phyloP scores from a whole-genome alignment of 2,888 invertebrate genomes.

The Drosophila meridionalis region DNA sequence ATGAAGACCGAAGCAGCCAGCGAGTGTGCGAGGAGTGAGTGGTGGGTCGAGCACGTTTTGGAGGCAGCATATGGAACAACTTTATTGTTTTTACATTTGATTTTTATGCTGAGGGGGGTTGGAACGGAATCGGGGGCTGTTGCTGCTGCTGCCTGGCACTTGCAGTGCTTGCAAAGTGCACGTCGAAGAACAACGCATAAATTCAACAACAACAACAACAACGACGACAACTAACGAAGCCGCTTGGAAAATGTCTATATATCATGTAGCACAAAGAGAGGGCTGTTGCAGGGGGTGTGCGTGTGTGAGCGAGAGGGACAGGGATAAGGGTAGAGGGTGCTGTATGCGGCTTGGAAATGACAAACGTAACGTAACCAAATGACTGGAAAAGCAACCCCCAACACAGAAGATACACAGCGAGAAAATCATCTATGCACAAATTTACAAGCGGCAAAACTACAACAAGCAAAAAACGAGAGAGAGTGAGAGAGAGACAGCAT shows the following conservation, averaged over 20 bases:
- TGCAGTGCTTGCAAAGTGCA: conserved; percentile 68
- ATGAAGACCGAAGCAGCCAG: conserved; percentile 10
- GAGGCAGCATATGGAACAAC: conserved; percentile 68
- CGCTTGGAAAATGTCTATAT: conserved; percentile 76
- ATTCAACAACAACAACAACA: conserved; percentile 36
- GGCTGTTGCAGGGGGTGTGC: neutral
- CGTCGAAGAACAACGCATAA: conserved; percentile 65
- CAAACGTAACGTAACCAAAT: conserved; percentile 30
- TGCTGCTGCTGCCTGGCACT: conserved; percentile 45
- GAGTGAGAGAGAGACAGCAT: neutral
- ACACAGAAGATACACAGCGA: conserved; percentile 62
- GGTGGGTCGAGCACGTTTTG: conserved; percentile 15
- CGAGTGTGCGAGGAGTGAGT: neutral
- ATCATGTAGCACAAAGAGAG: conserved; percentile 49
- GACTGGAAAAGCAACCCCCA: conserved; percentile 53
- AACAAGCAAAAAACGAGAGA: neutral
- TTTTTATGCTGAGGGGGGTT: conserved; percentile 38
- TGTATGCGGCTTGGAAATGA: conserved; percentile 47
- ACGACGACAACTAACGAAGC: conserved; percentile 37
- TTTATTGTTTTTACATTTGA: conserved; percentile 79
- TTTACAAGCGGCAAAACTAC: conserved; percentile 40
- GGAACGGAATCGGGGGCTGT: neutral
- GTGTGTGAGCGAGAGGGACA: neutral
- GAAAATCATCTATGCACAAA: conserved; percentile 54
- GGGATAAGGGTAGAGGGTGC: neutral